These are phyloP conservation scores for Apis dorsata DNA, from an alignment of 1,140 invertebrate genomes.

Conservation along the genomic window DNA sequence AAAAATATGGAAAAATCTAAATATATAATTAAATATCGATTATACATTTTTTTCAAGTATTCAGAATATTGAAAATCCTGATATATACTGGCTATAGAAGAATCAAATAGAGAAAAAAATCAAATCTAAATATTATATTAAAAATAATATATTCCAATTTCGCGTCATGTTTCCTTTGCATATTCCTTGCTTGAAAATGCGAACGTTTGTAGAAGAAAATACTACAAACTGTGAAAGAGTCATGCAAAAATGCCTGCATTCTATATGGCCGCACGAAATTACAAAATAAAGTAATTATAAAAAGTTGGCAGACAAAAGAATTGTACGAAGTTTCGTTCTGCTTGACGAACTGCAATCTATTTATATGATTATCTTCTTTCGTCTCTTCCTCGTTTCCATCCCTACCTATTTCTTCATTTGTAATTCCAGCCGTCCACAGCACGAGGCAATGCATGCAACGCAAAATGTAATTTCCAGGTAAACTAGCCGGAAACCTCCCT, in stretches of 20 bases:
- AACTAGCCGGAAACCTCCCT: conserved; percentile 8
- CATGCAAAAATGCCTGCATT: neutral
- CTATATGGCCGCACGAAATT: neutral
- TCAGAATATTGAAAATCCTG: no score
- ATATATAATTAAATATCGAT: no score
- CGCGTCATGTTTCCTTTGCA: neutral
- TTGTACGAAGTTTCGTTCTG: neutral
- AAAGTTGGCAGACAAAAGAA: neutral
- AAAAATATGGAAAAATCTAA: no score
- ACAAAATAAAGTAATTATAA: neutral
- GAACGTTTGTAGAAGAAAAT: neutral
- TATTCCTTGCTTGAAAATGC: neutral
- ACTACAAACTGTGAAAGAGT: neutral
- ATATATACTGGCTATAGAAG: no score
- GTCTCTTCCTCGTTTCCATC: neutral
- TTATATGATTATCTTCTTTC: conserved; percentile 30
- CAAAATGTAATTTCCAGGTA: conserved; percentile 40
- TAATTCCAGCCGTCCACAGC: conserved; percentile 8
- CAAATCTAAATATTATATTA: no score
- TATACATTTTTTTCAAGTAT: no score
- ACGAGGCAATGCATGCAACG: conserved; percentile 1
- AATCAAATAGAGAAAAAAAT: no score
- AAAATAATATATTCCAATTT: no score
- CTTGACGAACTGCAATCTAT: conserved; percentile 4
- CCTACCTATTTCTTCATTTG: conserved; percentile 4